Evolutionary conservation across 2,888 invertebrate species (phyloP).

Genomic region (Netelia melanura): DNA sequence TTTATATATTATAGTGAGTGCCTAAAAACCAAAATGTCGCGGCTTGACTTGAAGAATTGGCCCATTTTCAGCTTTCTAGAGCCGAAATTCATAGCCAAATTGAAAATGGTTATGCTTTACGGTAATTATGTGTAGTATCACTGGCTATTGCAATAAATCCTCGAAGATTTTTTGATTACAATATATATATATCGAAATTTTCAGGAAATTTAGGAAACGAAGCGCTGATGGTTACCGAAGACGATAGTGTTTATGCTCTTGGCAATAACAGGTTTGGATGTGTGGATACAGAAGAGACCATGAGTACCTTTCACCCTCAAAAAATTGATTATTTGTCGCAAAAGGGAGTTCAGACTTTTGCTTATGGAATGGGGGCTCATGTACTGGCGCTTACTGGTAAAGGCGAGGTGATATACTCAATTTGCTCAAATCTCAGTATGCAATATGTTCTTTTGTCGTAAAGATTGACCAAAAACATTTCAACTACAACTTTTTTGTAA

Average conservation of each 20-base stretch:
- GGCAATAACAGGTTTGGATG: slow-evolving; percentile 87
- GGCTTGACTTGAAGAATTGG: too few species aligned
- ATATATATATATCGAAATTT: background rate
- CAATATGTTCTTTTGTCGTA: too few species aligned
- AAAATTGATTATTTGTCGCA: slow-evolving; percentile 86
- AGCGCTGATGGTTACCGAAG: slow-evolving; percentile 87
- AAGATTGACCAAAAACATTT: too few species aligned
- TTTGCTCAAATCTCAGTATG: too few species aligned
- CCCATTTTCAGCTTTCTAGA: too few species aligned
- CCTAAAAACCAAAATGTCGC: too few species aligned
- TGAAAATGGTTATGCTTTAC: slow-evolving; percentile 86
- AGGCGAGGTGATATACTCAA: slow-evolving; percentile 83
- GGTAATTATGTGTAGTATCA: slow-evolving; percentile 81
- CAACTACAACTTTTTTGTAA: too few species aligned
- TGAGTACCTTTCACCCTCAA: slow-evolving; percentile 85
- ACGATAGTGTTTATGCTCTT: slow-evolving; percentile 87
- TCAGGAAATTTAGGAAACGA: slow-evolving; percentile 86
- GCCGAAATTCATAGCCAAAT: slow-evolving; percentile 84
- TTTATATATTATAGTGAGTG: too few species aligned
- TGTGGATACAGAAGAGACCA: slow-evolving; percentile 86
- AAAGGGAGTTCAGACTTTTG: slow-evolving; percentile 86
- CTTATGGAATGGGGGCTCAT: slow-evolving; percentile 87
- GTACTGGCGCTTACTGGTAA: slow-evolving; percentile 86
- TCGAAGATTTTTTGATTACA: background rate
- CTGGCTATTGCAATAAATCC: slow-evolving; percentile 1